Conservation (phyloP, 2,888 invertebrate species). For the Melikaiella ostensackeni region DNA sequence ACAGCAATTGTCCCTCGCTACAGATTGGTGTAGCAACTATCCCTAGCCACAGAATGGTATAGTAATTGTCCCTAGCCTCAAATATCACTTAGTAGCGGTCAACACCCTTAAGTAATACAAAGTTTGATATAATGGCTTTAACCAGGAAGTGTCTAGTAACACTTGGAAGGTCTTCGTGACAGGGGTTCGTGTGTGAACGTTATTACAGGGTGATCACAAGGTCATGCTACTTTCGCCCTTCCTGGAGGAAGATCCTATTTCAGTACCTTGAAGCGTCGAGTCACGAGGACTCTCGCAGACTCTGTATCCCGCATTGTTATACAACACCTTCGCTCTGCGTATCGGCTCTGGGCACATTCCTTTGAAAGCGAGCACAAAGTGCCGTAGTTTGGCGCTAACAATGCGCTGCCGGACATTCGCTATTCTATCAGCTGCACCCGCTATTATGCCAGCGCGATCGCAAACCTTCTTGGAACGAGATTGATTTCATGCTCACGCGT, state of each 20-base stretch:
- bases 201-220: conserved; percentile 56
- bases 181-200: conserved; percentile 52
- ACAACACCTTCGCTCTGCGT: conserved; percentile 34
- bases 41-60: no score
- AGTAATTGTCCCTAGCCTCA: no score
- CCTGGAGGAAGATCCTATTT: conserved; percentile 39
- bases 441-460: conserved; percentile 28
- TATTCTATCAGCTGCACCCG: conserved; percentile 37
- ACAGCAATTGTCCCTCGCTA: no score
- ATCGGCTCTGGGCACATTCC: conserved; percentile 56
- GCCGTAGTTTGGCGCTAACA: conserved; percentile 63
- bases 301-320: conserved; percentile 20
- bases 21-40: no score
- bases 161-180: conserved; percentile 54
- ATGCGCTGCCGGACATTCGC: conserved; percentile 53
- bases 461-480: conserved; percentile 35
- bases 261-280: conserved; percentile 39
- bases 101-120: no score
- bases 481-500: conserved; percentile 39
- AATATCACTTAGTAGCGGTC: no score
- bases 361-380: conserved; percentile 65
- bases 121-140: background rate
- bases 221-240: conserved; percentile 45
- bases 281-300: conserved; percentile 28
- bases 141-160: conserved; percentile 40